Evolutionary conservation across 2,888 invertebrate species (phyloP).

Genomic region (Minunthozetes semirufus): DNA sequence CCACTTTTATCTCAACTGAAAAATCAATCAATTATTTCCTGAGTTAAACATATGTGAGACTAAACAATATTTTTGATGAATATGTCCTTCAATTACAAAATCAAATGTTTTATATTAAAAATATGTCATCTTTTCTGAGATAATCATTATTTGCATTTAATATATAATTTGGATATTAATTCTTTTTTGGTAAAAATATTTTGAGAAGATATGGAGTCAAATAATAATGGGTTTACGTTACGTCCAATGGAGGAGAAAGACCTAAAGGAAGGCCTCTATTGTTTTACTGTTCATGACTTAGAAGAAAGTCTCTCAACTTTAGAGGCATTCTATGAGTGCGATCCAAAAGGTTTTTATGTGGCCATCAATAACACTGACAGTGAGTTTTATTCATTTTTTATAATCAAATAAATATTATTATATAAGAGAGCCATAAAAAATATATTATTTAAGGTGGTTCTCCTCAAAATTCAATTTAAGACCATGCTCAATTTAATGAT

Average conservation of each 20-base stretch:
- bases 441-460: no score
- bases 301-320: conserved; percentile 30
- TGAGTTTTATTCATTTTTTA: neutral
- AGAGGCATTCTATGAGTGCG: conserved; percentile 32
- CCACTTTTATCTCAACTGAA: neutral
- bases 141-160: neutral
- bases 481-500: no score
- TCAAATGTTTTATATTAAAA: neutral
- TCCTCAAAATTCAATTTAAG: no score
- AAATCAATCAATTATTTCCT: conserved; percentile 8
- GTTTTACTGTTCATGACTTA: conserved; percentile 16
- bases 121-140: neutral
- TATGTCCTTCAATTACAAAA: neutral
- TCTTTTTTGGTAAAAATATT: neutral
- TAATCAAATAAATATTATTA: no score
- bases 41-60: neutral
- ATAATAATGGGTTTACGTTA: neutral
- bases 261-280: neutral
- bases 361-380: conserved; percentile 23
- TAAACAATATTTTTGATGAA: neutral
- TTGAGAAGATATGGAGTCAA: conserved; percentile 1
- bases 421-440: no score
- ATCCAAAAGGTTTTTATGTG: conserved; percentile 33
- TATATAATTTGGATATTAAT: neutral
- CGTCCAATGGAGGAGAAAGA: conserved; percentile 30